phyloP scores from a whole-genome alignment of 2,113 vertebrate genomes.

The Phalacrocorax pelagicus region DNA sequence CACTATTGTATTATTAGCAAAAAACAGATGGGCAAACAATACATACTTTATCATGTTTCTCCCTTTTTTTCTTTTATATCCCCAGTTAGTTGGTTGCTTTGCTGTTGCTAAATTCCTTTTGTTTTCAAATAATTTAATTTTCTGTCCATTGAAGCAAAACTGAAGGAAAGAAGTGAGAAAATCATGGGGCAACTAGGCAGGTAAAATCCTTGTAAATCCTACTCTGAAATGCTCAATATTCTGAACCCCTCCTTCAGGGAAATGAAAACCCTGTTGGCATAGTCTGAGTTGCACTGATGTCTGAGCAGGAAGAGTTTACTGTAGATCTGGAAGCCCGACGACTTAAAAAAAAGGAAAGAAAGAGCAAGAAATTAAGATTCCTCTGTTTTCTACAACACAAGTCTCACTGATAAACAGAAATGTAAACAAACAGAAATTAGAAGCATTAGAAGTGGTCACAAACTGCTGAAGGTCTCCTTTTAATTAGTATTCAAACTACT shows the following conservation, averaged over 20 bases:
- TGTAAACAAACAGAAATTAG: conserved; percentile 48
- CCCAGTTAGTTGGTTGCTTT: not conserved
- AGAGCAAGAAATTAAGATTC: conserved; percentile 9
- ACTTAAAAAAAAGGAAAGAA: not conserved
- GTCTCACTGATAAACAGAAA: conserved; percentile 16
- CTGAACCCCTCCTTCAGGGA: conserved; percentile 32
- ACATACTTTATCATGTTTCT: not conserved
- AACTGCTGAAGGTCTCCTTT: conserved; percentile 44
- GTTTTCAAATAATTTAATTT: not conserved
- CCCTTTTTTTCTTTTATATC: not conserved
- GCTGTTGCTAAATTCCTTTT: not conserved
- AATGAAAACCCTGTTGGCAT: conserved; percentile 14
- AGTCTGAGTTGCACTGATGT: not conserved
- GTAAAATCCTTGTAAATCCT: conserved; percentile 56
- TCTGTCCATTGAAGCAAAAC: conserved; percentile 30
- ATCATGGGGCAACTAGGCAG: conserved; percentile 14
- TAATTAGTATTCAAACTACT: conserved; percentile 57
- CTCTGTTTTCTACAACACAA: conserved; percentile 2
- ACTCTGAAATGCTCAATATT: conserved; percentile 39
- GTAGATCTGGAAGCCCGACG: not conserved
- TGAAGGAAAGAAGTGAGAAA: conserved; percentile 32
- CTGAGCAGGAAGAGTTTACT: conserved; percentile 17
- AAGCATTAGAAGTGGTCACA: conserved; percentile 42
- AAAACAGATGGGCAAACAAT: not conserved
- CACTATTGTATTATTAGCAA: not conserved